phyloP scores from a whole-genome alignment of 2,113 vertebrate genomes.

The Todiramphus chloris region DNA sequence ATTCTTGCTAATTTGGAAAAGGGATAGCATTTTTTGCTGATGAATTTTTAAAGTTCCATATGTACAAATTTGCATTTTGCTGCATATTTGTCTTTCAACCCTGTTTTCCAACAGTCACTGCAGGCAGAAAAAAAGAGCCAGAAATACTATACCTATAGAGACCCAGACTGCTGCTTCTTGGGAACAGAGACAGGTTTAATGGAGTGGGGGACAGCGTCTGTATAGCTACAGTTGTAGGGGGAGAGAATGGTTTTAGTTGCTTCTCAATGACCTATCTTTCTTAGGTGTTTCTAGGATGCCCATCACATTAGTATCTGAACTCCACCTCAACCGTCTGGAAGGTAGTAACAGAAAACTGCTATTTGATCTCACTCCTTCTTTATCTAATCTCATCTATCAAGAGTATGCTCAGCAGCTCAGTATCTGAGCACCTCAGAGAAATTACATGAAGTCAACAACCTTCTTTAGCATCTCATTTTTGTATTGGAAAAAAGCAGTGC shows the following conservation, averaged over 20 bases:
- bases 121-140: neutral
- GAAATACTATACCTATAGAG: neutral
- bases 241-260: conserved; percentile 52
- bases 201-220: neutral
- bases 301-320: conserved; percentile 49
- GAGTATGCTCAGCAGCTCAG: neutral
- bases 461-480: conserved; percentile 27
- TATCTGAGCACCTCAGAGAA: conserved; percentile 58
- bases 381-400: conserved; percentile 70
- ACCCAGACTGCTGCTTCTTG: neutral
- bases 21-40: neutral
- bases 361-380: conserved; percentile 62
- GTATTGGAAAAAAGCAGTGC: conserved; percentile 26
- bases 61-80: neutral
- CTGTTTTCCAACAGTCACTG: neutral
- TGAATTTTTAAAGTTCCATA: neutral
- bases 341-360: conserved; percentile 65
- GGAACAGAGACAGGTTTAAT: neutral
- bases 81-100: neutral
- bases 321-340: conserved; percentile 64
- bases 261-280: conserved; percentile 47
- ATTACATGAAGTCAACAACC: conserved; percentile 54
- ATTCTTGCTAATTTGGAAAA: neutral
- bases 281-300: conserved; percentile 50
- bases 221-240: neutral